These are phyloP conservation scores for Drosophila kikkawai DNA, from an alignment of 1,140 invertebrate genomes.

Conservation along the genomic window DNA sequence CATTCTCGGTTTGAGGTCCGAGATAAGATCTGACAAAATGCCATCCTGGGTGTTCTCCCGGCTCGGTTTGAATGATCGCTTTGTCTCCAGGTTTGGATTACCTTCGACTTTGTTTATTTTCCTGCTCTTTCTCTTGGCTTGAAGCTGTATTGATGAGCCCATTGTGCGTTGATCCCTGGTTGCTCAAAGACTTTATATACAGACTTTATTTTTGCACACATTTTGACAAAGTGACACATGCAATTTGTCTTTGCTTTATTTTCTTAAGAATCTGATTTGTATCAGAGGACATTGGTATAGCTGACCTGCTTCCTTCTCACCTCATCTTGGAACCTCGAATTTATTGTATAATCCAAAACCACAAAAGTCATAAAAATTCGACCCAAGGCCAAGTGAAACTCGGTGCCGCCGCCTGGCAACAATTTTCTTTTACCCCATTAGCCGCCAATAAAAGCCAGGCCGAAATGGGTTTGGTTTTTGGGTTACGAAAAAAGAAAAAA, in stretches of 20 bases:
- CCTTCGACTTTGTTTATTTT: slow-evolving; percentile 18
- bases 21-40: slow-evolving; percentile 65
- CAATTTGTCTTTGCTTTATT: slow-evolving; percentile 25
- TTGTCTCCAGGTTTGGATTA: slow-evolving; percentile 44
- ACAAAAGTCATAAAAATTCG: slow-evolving; percentile 25
- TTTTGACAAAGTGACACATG: slow-evolving; percentile 16
- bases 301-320: slow-evolving; percentile 12
- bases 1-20: slow-evolving; percentile 47
- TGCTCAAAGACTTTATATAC: slow-evolving; percentile 18
- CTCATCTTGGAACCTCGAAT: slow-evolving; percentile 5
- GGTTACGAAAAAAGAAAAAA: slow-evolving; percentile 46
- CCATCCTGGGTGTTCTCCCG: slow-evolving; percentile 68
- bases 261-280: slow-evolving; percentile 24
- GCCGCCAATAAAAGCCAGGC: slow-evolving; percentile 49
- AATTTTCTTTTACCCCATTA: slow-evolving; percentile 60
- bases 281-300: slow-evolving; percentile 38
- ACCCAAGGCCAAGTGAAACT: slow-evolving; percentile 66
- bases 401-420: slow-evolving; percentile 52
- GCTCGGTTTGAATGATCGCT: slow-evolving; percentile 50
- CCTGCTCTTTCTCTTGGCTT: not conserved
- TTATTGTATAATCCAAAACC: slow-evolving; percentile 63
- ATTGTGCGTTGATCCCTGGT: slow-evolving; percentile 24
- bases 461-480: slow-evolving; percentile 51
- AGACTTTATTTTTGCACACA: slow-evolving; percentile 29
- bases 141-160: slow-evolving; percentile 27